Conservation (phyloP, 1,140 invertebrate genomes). For the Drosophila yakuba region DNA sequence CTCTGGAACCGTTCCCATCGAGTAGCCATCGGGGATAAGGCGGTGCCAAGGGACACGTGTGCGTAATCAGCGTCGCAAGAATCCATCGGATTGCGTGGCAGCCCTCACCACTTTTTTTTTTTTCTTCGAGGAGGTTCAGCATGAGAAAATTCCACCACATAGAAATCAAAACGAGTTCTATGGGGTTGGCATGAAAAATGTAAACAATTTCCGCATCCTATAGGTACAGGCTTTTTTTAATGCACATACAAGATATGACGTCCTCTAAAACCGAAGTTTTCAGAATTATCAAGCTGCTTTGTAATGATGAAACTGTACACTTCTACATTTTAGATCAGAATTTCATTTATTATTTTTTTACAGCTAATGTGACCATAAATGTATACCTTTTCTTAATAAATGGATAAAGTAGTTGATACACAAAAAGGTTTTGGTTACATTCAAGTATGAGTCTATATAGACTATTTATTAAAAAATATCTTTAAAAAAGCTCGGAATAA, state of each 20-base stretch:
- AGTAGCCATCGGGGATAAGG: constrained; percentile 20
- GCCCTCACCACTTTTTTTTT: not conserved
- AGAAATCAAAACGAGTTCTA: constrained; percentile 63
- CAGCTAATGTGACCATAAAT: too few relatives aligned
- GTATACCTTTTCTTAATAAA: not conserved
- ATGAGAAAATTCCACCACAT: constrained; percentile 51
- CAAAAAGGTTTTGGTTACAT: not conserved
- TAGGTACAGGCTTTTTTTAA: constrained; percentile 14
- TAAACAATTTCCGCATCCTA: not conserved
- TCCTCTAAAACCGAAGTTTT: too few relatives aligned
- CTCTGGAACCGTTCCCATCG: constrained; percentile 57
- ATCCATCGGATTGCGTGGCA: constrained; percentile 17
- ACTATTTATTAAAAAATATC: not conserved
- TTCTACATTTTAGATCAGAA: not conserved
- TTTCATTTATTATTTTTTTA: not conserved
- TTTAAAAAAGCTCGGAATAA: too few relatives aligned
- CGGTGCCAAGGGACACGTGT: constrained; percentile 45
- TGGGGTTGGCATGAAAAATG: constrained; percentile 4
- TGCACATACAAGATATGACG: not conserved
- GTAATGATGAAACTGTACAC: not conserved
- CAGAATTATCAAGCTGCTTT: too few relatives aligned
- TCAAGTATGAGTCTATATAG: not conserved
- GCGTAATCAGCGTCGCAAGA: constrained; percentile 60
- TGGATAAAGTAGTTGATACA: not conserved
- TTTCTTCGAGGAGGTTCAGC: constrained; percentile 8